phyloP scores from a whole-genome alignment of 2,113 vertebrate species.

The Hippocampus barbouri region DNA sequence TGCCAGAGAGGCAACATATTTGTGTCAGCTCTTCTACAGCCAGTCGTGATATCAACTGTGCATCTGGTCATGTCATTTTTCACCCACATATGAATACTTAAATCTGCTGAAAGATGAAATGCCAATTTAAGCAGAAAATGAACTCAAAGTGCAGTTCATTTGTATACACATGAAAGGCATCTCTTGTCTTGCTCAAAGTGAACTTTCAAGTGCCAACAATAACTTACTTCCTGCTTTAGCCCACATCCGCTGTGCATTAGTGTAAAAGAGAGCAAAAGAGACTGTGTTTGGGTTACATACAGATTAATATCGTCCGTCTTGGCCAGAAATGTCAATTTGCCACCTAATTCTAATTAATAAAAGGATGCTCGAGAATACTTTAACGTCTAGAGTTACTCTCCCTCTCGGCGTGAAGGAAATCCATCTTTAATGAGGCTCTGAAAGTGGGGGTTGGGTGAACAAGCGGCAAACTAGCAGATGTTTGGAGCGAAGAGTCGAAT shows the following conservation, averaged over 20 bases:
- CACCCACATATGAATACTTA: not conserved
- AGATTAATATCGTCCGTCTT: not conserved
- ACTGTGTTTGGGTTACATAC: not conserved
- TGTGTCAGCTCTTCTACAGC: not conserved
- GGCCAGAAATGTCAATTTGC: not conserved
- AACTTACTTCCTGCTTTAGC: conserved; percentile 49
- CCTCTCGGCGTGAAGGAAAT: conserved; percentile 30
- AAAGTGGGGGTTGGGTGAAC: conserved; percentile 43
- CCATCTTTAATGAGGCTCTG: conserved; percentile 55
- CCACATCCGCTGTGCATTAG: conserved; percentile 56
- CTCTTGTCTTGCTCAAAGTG: not conserved
- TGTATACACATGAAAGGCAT: not conserved
- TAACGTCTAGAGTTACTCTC: conserved; percentile 19
- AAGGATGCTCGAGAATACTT: conserved; percentile 17
- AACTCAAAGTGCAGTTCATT: not conserved
- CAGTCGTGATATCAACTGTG: not conserved
- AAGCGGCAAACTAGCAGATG: conserved; percentile 45
- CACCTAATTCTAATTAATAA: not conserved
- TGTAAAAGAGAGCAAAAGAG: not conserved
- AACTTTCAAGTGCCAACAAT: not conserved
- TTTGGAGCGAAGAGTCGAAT: conserved; percentile 25
- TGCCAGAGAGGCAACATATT: too few relatives aligned
- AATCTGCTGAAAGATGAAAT: too few relatives aligned
- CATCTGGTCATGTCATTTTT: not conserved
- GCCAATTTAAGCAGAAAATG: not conserved